Percentiles rank a stretch among this genome's conserved stretches.
phyloP scores from a whole-genome alignment of 1,140 invertebrate genomes.

The Panagrolaimus sp. region DNA sequence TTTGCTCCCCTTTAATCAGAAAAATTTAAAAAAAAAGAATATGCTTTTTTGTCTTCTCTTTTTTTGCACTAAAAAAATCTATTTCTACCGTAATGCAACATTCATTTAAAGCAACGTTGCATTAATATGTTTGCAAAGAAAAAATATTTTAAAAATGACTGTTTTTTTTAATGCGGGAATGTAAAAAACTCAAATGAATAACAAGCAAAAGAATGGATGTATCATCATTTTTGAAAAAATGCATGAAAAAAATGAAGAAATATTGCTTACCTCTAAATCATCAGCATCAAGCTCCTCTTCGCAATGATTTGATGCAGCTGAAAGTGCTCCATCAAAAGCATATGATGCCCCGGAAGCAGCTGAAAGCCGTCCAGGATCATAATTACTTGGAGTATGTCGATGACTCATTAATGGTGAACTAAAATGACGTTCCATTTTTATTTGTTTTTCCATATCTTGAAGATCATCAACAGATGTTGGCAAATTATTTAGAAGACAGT shows the following conservation, averaged over 20 bases:
- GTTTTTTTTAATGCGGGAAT: no score
- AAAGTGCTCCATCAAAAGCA: background rate
- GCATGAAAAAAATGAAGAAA: background rate
- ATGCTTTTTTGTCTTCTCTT: no score
- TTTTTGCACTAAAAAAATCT: no score
- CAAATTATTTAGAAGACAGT: conserved; percentile 2
- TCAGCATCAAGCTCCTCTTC: conserved; percentile 13
- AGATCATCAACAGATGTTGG: conserved; percentile 12
- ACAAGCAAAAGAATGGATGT: no score
- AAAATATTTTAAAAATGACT: no score
- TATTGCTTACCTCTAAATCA: conserved; percentile 12
- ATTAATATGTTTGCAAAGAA: no score
- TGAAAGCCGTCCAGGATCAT: background rate
- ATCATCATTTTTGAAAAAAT: no score
- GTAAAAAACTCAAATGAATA: no score
- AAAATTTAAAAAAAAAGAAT: no score
- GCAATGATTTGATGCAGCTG: background rate
- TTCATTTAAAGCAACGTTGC: no score
- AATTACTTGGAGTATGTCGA: conserved; percentile 5
- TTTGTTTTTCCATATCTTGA: conserved; percentile 9
- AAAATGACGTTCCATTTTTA: conserved; percentile 7
- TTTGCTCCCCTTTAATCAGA: no score
- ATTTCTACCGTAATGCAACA: no score
- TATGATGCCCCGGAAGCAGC: background rate
- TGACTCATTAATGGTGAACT: conserved; percentile 3